These are phyloP conservation scores for Antechinus flavipes DNA, from an alignment of 2,113 vertebrate species.

Conservation along the genomic window DNA sequence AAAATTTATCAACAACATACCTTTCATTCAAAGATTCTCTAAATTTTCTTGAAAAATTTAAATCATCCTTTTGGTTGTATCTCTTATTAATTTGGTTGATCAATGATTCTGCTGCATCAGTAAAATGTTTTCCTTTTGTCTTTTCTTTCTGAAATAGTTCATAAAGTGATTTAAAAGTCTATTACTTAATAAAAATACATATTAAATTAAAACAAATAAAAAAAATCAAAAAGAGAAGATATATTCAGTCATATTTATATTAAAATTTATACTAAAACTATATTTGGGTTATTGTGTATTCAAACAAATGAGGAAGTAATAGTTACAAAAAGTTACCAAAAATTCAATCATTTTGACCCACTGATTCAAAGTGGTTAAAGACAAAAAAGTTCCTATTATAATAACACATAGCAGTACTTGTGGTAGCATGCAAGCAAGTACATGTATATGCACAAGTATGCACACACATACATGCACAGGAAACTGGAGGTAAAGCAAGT, in stretches of 20 bases:
- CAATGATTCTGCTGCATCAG: conserved; percentile 81
- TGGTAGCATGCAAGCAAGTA: neutral
- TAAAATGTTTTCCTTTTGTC: conserved; percentile 74
- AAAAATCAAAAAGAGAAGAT: conserved; percentile 15
- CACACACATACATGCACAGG: neutral
- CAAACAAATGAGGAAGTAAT: neutral
- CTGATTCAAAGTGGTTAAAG: neutral
- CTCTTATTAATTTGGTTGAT: conserved; percentile 84
- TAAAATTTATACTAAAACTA: neutral
- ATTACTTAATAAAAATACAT: conserved; percentile 44
- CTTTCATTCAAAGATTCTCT: conserved; percentile 70
- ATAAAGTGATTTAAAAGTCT: conserved; percentile 57
- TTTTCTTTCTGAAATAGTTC: conserved; percentile 82
- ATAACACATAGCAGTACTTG: neutral
- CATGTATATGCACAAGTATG: neutral
- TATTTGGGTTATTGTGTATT: conserved; percentile 12
- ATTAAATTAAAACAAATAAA: neutral
- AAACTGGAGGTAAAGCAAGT: neutral
- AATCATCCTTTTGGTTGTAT: conserved; percentile 73
- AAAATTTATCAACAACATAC: conserved; percentile 70
- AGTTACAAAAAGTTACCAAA: neutral
- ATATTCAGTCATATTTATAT: neutral
- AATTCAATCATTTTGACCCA: neutral
- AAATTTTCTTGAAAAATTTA: conserved; percentile 67
- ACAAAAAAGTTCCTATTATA: neutral